A percentile compares a stretch with the other conserved stretches of the same genome.
Conservation (phyloP, 1,140 invertebrate species). For the Penaeus chinensis region DNA sequence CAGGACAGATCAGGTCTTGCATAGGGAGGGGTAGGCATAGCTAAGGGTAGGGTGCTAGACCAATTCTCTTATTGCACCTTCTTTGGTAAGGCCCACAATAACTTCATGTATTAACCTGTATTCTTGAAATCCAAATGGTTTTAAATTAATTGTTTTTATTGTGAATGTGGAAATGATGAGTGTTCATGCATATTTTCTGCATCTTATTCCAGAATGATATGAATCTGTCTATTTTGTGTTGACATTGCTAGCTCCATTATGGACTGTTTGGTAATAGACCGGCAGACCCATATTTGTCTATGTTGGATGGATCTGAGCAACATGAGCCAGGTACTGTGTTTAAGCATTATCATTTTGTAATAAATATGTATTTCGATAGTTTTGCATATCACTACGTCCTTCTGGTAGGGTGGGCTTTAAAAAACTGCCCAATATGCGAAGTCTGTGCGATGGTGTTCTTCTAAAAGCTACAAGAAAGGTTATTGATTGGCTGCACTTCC, state of each 20-base stretch:
- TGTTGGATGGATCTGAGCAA: conserved; percentile 62
- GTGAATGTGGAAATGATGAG: conserved; percentile 61
- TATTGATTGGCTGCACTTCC: conserved; percentile 45
- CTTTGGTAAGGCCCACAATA: conserved; percentile 61
- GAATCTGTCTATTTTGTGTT: conserved; percentile 60
- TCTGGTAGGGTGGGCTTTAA: conserved; percentile 53
- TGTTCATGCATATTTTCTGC: conserved; percentile 57
- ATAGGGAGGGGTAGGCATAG: conserved; percentile 59
- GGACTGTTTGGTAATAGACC: conserved; percentile 55
- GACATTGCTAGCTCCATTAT: conserved; percentile 56
- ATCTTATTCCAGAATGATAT: conserved; percentile 61
- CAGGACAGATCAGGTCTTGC: conserved; percentile 50
- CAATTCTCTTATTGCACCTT: conserved; percentile 61
- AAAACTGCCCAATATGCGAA: conserved; percentile 25
- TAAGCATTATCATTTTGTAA: conserved; percentile 65
- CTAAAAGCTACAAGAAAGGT: conserved; percentile 34
- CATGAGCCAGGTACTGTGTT: conserved; percentile 64
- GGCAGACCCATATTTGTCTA: conserved; percentile 59
- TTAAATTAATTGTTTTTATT: conserved; percentile 60
- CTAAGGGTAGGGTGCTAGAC: conserved; percentile 60
- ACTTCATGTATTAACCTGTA: conserved; percentile 59
- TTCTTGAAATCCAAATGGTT: conserved; percentile 57
- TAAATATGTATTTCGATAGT: conserved; percentile 65
- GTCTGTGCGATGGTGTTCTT: conserved; percentile 55
- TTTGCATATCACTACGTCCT: conserved; percentile 59